Percentiles rank a stretch among this genome's conserved stretches.
Conservation (phyloP, 2,797 vertebrate species). For the Phalanger gymnotis region DNA sequence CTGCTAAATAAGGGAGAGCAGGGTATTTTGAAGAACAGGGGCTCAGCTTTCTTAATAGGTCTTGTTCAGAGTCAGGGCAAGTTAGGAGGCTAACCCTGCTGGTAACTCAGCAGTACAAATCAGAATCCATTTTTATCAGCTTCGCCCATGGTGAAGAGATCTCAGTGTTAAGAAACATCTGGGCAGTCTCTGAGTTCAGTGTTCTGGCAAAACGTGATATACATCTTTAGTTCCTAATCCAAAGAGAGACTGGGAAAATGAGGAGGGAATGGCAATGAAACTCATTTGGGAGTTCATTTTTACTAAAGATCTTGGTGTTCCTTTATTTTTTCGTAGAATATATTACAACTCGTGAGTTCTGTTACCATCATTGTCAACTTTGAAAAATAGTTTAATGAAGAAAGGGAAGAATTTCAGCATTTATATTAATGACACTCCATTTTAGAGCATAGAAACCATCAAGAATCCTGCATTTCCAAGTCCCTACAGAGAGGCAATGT, state of each 20-base stretch:
- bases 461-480: background rate
- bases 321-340: background rate
- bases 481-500: background rate
- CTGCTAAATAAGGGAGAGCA: conserved; percentile 7
- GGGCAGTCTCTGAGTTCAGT: conserved; percentile 25
- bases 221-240: conserved; percentile 57
- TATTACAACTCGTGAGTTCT: background rate
- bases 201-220: conserved; percentile 35
- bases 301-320: background rate
- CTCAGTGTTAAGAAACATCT: conserved; percentile 31
- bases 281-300: background rate
- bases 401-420: background rate
- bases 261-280: conserved; percentile 34
- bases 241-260: conserved; percentile 44
- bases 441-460: background rate
- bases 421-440: background rate
- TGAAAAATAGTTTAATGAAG: background rate
- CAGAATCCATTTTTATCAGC: conserved; percentile 13
- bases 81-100: background rate
- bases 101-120: conserved; percentile 5
- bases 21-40: background rate
- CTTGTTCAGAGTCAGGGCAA: background rate
- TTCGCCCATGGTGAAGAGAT: conserved; percentile 24
- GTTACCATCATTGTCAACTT: background rate
- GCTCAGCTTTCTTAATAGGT: conserved; percentile 14